Percentiles rank a stretch among this genome's conserved stretches.
phyloP scores from a whole-genome alignment of 2,888 invertebrate species.

The Mellilla xanthometata region DNA sequence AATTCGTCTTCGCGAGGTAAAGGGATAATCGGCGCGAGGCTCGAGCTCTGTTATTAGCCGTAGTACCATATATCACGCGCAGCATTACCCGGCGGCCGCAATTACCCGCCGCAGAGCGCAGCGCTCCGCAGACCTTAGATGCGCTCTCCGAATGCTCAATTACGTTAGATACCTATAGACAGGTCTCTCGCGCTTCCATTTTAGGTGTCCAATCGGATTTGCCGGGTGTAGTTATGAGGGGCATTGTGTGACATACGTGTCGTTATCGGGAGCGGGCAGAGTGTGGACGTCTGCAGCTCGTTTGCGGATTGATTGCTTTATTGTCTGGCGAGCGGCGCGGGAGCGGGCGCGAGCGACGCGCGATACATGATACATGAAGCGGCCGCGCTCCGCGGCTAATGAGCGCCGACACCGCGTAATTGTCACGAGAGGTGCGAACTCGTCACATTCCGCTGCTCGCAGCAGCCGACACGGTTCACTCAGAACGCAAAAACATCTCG shows the following conservation, averaged over 20 bases:
- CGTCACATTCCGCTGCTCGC: conserved; percentile 41
- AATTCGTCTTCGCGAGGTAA: conserved; percentile 74
- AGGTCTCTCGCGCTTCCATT: conserved; percentile 28
- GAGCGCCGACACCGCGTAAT: conserved; percentile 69
- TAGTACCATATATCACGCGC: conserved; percentile 80
- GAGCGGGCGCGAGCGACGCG: conserved; percentile 55
- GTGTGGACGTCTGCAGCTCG: conserved; percentile 50
- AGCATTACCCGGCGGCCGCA: conserved; percentile 75
- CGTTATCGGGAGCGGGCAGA: conserved; percentile 40
- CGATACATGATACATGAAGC: conserved; percentile 78
- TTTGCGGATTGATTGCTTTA: conserved; percentile 79
- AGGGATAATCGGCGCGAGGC: conserved; percentile 74
- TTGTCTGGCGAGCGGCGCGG: conserved; percentile 60
- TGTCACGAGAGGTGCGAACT: conserved; percentile 56
- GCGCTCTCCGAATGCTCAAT: conserved; percentile 32
- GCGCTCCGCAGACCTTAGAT: conserved; percentile 54
- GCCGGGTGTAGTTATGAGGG: conserved; percentile 33
- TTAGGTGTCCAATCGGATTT: conserved; percentile 23
- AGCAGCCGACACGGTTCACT: conserved; percentile 53
- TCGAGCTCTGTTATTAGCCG: conserved; percentile 75
- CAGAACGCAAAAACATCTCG: conserved; percentile 53
- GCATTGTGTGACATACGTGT: conserved; percentile 45
- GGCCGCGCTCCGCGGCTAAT: conserved; percentile 65
- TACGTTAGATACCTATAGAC: conserved; percentile 27
- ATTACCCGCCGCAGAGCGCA: conserved; percentile 61